Conservation (phyloP, 2,797 vertebrate species). For the Crocidura indochinensis region DNA sequence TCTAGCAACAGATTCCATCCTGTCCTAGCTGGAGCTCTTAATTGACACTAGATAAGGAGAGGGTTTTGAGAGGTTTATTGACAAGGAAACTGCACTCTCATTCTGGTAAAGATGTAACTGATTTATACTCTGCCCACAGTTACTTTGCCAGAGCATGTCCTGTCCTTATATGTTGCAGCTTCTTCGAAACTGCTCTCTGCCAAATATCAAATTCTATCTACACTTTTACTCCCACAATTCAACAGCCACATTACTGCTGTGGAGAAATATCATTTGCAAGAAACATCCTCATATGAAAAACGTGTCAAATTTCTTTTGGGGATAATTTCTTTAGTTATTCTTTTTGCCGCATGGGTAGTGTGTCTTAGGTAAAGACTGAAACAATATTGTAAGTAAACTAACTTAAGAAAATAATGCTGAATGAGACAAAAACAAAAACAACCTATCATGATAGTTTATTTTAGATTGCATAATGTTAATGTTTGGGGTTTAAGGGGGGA, state of each 20-base stretch:
- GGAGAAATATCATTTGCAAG: not conserved
- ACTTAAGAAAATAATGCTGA: too few species aligned
- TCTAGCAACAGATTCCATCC: not conserved
- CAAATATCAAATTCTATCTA: not conserved
- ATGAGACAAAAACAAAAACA: too few species aligned
- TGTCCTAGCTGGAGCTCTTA: constrained; percentile 52
- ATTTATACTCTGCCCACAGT: not conserved
- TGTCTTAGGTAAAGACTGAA: too few species aligned
- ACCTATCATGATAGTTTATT: too few species aligned
- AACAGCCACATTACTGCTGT: not conserved
- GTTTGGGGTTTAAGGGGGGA: too few species aligned
- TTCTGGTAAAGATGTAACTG: not conserved
- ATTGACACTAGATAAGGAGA: constrained; percentile 54
- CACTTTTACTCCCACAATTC: not conserved
- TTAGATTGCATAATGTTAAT: too few species aligned
- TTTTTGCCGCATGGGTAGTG: not conserved
- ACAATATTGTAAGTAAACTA: too few species aligned
- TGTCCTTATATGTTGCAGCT: not conserved
- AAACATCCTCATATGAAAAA: not conserved
- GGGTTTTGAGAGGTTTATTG: constrained; percentile 55
- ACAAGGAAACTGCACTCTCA: not conserved
- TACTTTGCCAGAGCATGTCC: not conserved
- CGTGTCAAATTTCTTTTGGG: not conserved
- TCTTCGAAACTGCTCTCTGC: not conserved
- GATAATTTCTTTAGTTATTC: not conserved